Conservation (phyloP, 1,140 invertebrate species). For the Chymomyza costata region DNA sequence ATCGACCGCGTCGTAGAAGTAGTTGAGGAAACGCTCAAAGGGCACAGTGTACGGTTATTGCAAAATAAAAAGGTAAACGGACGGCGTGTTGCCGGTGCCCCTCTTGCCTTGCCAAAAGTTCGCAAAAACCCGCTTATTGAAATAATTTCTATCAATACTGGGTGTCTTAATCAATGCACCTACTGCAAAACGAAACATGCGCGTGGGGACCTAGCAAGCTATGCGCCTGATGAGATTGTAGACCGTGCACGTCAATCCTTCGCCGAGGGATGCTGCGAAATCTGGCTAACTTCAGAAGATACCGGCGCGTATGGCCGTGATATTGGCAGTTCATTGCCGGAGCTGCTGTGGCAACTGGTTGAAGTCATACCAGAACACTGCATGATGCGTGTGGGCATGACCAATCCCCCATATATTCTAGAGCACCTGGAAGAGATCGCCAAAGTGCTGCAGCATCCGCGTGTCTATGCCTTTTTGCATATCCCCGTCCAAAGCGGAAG, state of each 20-base stretch:
- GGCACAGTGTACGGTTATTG: constrained; percentile 80
- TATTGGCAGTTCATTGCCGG: constrained; percentile 91
- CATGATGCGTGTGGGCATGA: constrained; percentile 94
- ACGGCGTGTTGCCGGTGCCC: constrained; percentile 90
- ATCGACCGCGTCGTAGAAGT: constrained; percentile 99
- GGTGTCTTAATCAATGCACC: constrained; percentile 98
- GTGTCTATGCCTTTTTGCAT: constrained; percentile 97
- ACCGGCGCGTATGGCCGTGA: constrained; percentile 97
- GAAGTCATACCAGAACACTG: constrained; percentile 93
- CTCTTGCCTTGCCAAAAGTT: constrained; percentile 93
- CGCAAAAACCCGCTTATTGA: constrained; percentile 96
- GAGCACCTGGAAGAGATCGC: constrained; percentile 95
- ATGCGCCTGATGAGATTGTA: constrained; percentile 89
- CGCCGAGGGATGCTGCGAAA: constrained; percentile 93
- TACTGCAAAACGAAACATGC: constrained; percentile 99
- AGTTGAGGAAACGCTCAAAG: constrained; percentile 98
- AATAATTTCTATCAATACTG: constrained; percentile 98
- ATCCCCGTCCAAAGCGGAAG: constrained; percentile 98
- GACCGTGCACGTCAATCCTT: constrained; percentile 89
- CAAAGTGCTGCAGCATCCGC: constrained; percentile 89
- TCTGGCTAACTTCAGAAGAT: constrained; percentile 99
- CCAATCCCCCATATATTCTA: constrained; percentile 98
- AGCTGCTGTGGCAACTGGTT: constrained; percentile 90
- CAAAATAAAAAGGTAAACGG: constrained; percentile 89
- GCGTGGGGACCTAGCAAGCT: constrained; percentile 95